phyloP scores from a whole-genome alignment of 30 jellyfish, hydroid and myxozoan genomes.

The Hydra vulgaris region DNA sequence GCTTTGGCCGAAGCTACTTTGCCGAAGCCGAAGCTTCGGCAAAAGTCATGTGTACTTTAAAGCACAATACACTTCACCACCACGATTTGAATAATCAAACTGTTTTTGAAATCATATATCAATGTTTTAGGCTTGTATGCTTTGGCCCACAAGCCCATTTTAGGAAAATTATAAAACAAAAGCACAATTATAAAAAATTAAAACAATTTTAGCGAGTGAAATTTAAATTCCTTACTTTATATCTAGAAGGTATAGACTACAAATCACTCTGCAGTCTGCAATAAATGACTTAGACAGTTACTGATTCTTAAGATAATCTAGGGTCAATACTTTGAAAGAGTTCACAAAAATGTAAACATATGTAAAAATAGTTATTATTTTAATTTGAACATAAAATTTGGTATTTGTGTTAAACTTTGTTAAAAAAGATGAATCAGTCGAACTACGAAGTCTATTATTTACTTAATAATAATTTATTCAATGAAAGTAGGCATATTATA shows the following conservation, averaged over 20 bases:
- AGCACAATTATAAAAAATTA: not conserved
- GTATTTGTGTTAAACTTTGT: not conserved
- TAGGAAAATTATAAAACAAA: not conserved
- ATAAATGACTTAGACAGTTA: not conserved
- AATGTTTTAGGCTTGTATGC: not conserved
- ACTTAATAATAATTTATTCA: not conserved
- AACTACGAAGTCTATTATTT: not conserved
- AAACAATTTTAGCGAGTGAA: not conserved
- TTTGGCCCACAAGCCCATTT: not conserved
- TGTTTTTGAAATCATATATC: not conserved
- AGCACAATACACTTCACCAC: too few relatives aligned
- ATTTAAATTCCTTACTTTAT: not conserved
- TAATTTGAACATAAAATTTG: not conserved
- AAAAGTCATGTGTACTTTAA: too few relatives aligned
- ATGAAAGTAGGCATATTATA: not conserved
- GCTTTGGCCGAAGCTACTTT: too few relatives aligned
- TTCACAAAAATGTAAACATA: not conserved
- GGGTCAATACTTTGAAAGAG: not conserved
- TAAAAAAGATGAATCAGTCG: not conserved
- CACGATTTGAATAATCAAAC: too few relatives aligned
- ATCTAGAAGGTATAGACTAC: not conserved
- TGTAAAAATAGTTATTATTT: not conserved
- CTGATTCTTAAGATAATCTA: not conserved
- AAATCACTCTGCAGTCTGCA: not conserved
- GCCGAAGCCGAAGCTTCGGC: too few relatives aligned